These are phyloP conservation scores for Ernsta delagoae DNA, from an alignment of 2,888 invertebrate genomes.

Conservation along the genomic window DNA sequence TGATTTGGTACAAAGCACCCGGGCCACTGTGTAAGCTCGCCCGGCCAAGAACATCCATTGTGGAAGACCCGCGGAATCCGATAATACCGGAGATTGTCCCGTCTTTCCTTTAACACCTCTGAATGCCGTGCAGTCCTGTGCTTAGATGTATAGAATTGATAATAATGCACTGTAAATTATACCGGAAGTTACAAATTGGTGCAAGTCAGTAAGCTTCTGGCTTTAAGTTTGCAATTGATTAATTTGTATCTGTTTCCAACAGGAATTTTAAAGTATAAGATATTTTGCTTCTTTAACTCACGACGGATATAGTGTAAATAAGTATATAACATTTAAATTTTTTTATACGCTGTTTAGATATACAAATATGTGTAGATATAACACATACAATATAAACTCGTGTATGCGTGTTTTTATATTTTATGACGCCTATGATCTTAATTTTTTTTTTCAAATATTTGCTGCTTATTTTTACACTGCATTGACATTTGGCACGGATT, in stretches of 20 bases:
- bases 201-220: constrained; percentile 25
- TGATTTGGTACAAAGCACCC: constrained; percentile 83
- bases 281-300: too few species aligned
- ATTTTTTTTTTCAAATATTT: too few species aligned
- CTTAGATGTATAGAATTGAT: constrained; percentile 53
- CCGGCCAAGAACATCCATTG: constrained; percentile 79
- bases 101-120: constrained; percentile 80
- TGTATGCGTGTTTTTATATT: too few species aligned
- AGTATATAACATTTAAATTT: too few species aligned
- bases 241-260: constrained; percentile 1
- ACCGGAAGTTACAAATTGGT: constrained; percentile 31
- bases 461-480: too few species aligned
- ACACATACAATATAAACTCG: too few species aligned
- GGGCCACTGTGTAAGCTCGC: constrained; percentile 76
- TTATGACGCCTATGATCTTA: too few species aligned
- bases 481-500: background rate
- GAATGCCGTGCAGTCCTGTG: constrained; percentile 56
- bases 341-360: too few species aligned
- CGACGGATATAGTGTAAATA: too few species aligned
- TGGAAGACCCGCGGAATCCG: constrained; percentile 79
- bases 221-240: constrained; percentile 36
- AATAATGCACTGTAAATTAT: constrained; percentile 47
- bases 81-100: constrained; percentile 83
- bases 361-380: too few species aligned
- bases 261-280: too few species aligned